Conservation (phyloP, 2,113 vertebrate species). For the Tragelaphus imberbis region DNA sequence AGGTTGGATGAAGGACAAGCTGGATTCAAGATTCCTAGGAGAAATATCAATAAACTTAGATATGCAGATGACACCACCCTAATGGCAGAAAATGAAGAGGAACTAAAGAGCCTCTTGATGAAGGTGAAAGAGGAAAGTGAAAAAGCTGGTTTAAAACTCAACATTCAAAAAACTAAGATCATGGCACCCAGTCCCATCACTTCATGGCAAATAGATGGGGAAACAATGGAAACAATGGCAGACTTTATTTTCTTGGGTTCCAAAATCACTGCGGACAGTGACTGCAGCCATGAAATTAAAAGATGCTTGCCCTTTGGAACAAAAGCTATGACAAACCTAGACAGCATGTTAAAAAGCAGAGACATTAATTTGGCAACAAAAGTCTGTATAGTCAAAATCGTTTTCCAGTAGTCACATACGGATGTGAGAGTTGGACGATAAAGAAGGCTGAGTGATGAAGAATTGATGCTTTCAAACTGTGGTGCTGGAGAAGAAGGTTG, state of each 20-base stretch:
- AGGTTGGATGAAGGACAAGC: neutral
- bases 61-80: neutral
- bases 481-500: neutral
- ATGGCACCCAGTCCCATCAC: neutral
- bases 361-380: neutral
- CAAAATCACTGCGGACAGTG: neutral
- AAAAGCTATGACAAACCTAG: neutral
- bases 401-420: neutral
- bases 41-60: neutral
- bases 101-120: neutral
- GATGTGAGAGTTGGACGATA: neutral
- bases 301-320: neutral
- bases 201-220: neutral
- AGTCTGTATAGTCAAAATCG: neutral
- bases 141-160: neutral
- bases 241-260: neutral
- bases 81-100: neutral
- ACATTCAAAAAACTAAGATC: neutral
- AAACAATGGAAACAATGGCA: neutral
- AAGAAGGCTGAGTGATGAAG: neutral
- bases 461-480: neutral
- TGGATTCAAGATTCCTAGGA: neutral
- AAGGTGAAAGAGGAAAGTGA: neutral
- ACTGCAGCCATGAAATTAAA: neutral
- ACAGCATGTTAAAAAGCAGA: neutral